These are phyloP conservation scores for Neotoxoptera formosana DNA, from an alignment of 1,140 invertebrate species.

Conservation along the genomic window DNA sequence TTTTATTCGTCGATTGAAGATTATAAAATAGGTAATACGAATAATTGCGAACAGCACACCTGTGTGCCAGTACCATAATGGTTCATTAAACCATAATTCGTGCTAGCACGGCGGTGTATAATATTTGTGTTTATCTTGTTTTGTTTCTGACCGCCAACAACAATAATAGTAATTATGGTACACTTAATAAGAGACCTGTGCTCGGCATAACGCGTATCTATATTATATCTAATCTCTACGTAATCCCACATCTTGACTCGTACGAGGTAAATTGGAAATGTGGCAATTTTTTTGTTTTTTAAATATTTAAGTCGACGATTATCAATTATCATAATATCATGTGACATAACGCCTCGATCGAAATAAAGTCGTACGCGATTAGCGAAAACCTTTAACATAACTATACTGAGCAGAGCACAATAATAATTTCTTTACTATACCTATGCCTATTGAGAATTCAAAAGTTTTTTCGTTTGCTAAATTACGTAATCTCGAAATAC, in stretches of 20 bases:
- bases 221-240: background rate
- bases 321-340: background rate
- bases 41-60: background rate
- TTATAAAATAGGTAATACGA: background rate
- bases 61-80: no score
- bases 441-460: no score
- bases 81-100: background rate
- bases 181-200: background rate
- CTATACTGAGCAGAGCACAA: background rate
- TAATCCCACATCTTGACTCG: background rate
- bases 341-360: background rate
- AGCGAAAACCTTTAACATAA: background rate
- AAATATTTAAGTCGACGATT: background rate
- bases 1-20: background rate
- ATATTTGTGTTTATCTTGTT: constrained; percentile 31
- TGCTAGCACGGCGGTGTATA: background rate
- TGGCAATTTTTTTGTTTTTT: background rate
- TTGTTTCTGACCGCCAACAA: background rate
- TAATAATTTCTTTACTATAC: background rate
- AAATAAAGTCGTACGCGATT: background rate
- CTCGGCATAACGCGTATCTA: background rate
- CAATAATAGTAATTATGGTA: background rate
- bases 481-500: no score
- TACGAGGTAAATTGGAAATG: background rate
- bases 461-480: no score